A percentile compares a stretch with the other conserved stretches of the same genome.
These are phyloP conservation scores for Emydocephalus ijimae DNA, from an alignment of 2,113 vertebrate genomes.

Conservation along the genomic window DNA sequence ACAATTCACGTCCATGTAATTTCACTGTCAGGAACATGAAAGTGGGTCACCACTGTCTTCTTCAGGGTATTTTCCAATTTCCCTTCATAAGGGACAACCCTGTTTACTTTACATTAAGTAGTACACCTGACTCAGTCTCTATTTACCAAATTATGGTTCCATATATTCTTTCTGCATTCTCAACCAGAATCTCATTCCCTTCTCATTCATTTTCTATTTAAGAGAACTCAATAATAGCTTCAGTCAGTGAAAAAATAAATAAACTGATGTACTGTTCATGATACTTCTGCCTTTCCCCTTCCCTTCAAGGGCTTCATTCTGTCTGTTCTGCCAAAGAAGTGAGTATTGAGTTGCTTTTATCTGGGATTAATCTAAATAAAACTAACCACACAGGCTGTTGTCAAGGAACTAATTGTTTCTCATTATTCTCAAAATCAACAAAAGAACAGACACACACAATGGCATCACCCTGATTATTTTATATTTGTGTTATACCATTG, in stretches of 20 bases:
- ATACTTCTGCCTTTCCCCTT: background rate
- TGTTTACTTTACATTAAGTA: background rate
- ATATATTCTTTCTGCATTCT: background rate
- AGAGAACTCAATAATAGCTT: background rate
- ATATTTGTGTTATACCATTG: background rate
- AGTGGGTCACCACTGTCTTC: background rate
- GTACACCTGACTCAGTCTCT: background rate
- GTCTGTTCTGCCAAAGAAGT: background rate
- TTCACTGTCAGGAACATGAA: background rate
- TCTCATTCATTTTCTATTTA: background rate
- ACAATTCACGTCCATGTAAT: background rate
- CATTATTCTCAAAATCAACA: background rate
- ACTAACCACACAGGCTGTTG: background rate
- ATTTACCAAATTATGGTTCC: background rate
- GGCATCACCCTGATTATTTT: background rate
- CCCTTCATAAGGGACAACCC: background rate
- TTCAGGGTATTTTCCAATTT: background rate
- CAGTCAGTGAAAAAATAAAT: background rate
- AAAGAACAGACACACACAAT: background rate
- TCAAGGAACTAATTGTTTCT: background rate
- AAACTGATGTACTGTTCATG: background rate
- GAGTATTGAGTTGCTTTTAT: constrained; percentile 1
- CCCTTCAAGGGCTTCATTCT: background rate
- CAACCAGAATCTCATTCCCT: background rate
- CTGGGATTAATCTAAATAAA: background rate